Conservation (phyloP, 2,113 vertebrate genomes). For the Alligator mississippiensis region DNA sequence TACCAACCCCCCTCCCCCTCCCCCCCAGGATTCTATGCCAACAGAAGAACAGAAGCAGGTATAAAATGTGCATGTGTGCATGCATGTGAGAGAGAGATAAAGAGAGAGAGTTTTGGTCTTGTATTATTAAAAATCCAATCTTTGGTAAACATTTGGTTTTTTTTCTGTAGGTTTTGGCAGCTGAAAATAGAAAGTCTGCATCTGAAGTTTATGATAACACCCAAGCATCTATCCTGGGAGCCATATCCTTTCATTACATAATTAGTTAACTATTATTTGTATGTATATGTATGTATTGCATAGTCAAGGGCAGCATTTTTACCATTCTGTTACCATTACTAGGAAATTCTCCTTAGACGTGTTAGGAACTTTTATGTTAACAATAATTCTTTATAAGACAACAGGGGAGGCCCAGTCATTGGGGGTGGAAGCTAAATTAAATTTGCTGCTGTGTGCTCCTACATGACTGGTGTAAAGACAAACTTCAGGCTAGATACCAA, state of each 20-base stretch:
- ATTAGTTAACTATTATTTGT: neutral
- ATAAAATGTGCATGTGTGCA: neutral
- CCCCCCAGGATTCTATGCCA: accelerated
- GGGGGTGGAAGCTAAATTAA: no score
- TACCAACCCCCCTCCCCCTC: no score
- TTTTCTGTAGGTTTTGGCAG: accelerated
- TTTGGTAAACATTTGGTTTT: neutral
- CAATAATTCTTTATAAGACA: no score
- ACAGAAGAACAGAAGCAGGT: neutral
- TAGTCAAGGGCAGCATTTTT: no score
- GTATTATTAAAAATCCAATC: neutral
- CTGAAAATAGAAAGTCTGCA: neutral
- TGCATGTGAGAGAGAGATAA: no score
- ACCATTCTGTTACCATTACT: no score
- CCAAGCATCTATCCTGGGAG: neutral
- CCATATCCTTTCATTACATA: neutral
- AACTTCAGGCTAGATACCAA: no score
- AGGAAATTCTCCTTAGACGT: no score
- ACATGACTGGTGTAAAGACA: no score
- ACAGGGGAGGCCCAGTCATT: no score
- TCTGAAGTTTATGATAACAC: neutral
- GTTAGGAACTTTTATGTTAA: no score
- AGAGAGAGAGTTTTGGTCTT: neutral
- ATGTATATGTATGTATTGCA: neutral
- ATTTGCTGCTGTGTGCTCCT: no score